A percentile compares a stretch with the other conserved stretches of the same genome.
Conservation (phyloP, 2,797 vertebrate genomes). For the Notamacropus eugenii region DNA sequence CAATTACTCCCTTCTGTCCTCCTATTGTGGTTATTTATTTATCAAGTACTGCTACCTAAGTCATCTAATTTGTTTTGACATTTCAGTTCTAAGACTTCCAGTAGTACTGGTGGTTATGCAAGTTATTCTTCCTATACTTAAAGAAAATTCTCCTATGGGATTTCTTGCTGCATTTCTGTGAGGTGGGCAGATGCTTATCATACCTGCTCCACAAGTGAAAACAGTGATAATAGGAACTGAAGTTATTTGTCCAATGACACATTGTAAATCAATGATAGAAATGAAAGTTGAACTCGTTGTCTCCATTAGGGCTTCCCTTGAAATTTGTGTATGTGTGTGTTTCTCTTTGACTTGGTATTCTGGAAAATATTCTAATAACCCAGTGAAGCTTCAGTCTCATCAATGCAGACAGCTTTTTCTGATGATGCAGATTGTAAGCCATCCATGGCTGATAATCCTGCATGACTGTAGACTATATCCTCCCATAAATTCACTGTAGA, state of each 20-base stretch:
- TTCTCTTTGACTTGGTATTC: not conserved
- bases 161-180: not conserved
- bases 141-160: not conserved
- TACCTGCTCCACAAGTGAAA: not conserved
- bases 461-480: not conserved
- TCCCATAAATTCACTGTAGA: not conserved
- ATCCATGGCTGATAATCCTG: not conserved
- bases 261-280: slow-evolving; percentile 5
- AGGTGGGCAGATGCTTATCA: not conserved
- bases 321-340: not conserved
- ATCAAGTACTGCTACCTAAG: not conserved
- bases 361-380: not conserved
- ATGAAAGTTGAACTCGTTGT: not conserved
- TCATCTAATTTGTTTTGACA: slow-evolving; percentile 4
- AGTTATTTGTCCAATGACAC: slow-evolving; percentile 5
- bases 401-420: not conserved
- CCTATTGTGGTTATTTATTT: slow-evolving; percentile 17
- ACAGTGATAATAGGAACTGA: not conserved
- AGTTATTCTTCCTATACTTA: not conserved
- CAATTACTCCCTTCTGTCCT: not conserved
- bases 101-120: not conserved
- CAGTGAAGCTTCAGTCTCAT: not conserved
- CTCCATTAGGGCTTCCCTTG: not conserved
- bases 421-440: not conserved
- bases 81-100: slow-evolving; percentile 18